Base-by-base conservation (phyloP, 2,888 invertebrate species). In the Catocala nupta region DNA sequence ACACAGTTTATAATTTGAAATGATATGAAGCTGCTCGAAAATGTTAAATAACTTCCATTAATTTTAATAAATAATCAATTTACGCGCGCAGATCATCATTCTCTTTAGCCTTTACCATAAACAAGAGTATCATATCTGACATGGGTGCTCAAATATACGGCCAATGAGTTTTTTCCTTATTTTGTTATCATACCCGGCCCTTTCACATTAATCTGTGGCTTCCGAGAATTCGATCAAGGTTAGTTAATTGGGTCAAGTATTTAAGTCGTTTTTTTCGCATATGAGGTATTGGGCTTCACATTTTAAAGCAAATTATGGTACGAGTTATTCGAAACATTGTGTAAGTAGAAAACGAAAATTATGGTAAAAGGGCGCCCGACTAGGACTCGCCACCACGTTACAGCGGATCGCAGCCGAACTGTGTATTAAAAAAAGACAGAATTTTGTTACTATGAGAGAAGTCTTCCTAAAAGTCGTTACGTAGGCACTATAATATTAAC, bases 71-170 rank as follows among this genome's bases (percentile, higher is more conserved):
- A 71, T 83, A 81, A 84, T 82, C 80, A 80, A 84, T 83, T 82
- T 77, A 73, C 83, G 83, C 83, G 75, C 81, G 49, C 75, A 75
- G 81, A 77, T 81, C 82, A 81, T 88, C 87, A 81, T 67, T 70
- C 61, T 13, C 9, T 47, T 47, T 9, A 9, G 47, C 65, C 81
- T 81, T 83, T 78, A 80, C 81, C 77, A 71, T 78, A 75, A 80
- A 81, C 78, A 82, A 75, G 65, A 59, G 69, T 80, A 78, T 80
- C 78, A 73, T 73, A 51, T 47, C 45, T 45, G 67, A 64, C 68
- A 71, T 48, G 59, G 65, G 52, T 65, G 57, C 59, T 63, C 57
- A 55, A 60, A 65, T 63, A 70, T 68, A 71, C 62, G 65, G 77
- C 75, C 63, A 72, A 65, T 70, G 56, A 65, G 63, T 67, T 63